Percentiles rank a stretch among this genome's conserved stretches.
Conservation (phyloP, 2,888 invertebrate species). For the Boloria euphrosyne region DNA sequence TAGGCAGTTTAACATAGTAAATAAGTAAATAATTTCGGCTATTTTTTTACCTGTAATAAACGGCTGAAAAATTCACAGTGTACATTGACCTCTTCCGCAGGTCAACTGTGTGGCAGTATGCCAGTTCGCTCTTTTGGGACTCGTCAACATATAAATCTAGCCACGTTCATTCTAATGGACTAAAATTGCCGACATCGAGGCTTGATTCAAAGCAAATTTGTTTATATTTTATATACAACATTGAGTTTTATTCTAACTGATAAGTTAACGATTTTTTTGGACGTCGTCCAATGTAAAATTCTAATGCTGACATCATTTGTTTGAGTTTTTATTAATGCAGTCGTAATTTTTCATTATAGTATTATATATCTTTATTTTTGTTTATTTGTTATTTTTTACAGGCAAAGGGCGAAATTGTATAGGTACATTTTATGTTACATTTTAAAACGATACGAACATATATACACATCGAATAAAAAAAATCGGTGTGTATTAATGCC, state of each 20-base stretch:
- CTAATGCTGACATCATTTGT: neutral
- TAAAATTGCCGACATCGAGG: conserved; percentile 10
- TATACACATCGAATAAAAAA: too few relatives aligned
- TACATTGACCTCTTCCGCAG: conserved; percentile 49
- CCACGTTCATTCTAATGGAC: conserved; percentile 22
- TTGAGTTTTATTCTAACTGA: neutral
- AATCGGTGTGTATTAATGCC: too few relatives aligned
- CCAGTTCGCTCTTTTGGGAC: conserved; percentile 41
- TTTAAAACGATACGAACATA: too few relatives aligned
- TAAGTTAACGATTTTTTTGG: neutral
- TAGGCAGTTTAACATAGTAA: neutral
- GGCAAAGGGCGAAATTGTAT: too few relatives aligned
- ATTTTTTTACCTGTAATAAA: conserved; percentile 18
- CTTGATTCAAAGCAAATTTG: conserved; percentile 16
- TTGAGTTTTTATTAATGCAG: too few relatives aligned
- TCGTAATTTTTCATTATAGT: too few relatives aligned
- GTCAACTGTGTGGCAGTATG: conserved; percentile 51
- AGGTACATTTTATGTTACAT: too few relatives aligned
- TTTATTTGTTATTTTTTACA: too few relatives aligned
- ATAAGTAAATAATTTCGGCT: neutral
- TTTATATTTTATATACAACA: neutral
- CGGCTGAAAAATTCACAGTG: conserved; percentile 34
- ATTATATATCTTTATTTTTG: too few relatives aligned
- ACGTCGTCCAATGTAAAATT: neutral
- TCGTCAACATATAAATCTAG: conserved; percentile 36